Evolutionary conservation across 2,113 vertebrate genomes (phyloP).

Genomic region (Aspidoscelis tigris): DNA sequence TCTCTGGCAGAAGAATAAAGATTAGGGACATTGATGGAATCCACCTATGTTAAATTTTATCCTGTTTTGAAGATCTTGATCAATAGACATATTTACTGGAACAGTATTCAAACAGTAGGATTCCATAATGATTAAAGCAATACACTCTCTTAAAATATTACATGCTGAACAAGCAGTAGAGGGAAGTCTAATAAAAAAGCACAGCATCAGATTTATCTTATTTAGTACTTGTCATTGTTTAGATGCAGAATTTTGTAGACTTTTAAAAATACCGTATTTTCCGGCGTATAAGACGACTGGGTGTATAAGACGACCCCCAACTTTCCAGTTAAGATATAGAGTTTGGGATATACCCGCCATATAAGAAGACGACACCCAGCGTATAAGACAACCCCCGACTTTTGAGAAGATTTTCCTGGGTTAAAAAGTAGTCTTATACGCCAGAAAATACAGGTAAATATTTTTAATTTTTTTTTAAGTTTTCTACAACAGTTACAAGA

Average conservation of each 20-base stretch:
- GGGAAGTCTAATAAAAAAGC: neutral
- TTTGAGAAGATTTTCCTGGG: too few relatives aligned
- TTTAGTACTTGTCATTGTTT: neutral
- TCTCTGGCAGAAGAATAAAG: neutral
- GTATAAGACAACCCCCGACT: too few relatives aligned
- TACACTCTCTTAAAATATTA: neutral
- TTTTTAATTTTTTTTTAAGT: neutral
- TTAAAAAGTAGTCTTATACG: too few relatives aligned
- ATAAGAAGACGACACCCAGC: too few relatives aligned
- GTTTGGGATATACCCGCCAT: too few relatives aligned
- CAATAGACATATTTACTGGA: neutral
- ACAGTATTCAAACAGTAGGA: neutral
- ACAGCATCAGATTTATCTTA: too few relatives aligned
- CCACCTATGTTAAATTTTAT: neutral
- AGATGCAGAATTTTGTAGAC: neutral
- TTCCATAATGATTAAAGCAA: neutral
- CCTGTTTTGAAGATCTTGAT: neutral
- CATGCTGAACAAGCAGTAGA: neutral
- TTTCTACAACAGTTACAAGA: neutral
- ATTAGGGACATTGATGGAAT: neutral
- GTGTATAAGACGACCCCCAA: too few relatives aligned
- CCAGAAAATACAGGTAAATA: too few relatives aligned
- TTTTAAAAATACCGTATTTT: neutral
- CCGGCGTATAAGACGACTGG: too few relatives aligned
- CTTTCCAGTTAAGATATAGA: too few relatives aligned